Conservation (phyloP, 2,113 vertebrate species). For the Garra rufa region DNA sequence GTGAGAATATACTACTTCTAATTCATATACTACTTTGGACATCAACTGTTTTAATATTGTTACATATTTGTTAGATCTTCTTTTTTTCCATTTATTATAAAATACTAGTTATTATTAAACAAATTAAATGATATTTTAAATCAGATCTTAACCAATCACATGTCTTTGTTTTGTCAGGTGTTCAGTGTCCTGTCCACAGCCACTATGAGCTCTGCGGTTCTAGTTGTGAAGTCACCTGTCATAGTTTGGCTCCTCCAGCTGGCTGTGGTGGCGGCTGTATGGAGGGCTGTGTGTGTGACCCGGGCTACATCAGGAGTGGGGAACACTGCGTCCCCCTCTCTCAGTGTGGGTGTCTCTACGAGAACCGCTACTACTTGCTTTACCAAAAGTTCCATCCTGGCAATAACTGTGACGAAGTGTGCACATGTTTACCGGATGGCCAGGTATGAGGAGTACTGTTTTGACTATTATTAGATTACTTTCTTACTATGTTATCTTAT, state of each 20-base stretch:
- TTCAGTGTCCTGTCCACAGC: conserved; percentile 71
- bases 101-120: too few species aligned
- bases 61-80: too few species aligned
- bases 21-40: too few species aligned
- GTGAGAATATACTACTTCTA: too few species aligned
- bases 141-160: background rate
- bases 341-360: conserved; percentile 72
- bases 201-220: conserved; percentile 75
- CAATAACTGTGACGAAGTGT: conserved; percentile 71
- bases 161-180: conserved; percentile 57
- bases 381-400: conserved; percentile 69
- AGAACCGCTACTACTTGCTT: conserved; percentile 64
- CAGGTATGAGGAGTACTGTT: conserved; percentile 55
- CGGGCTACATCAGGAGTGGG: conserved; percentile 72
- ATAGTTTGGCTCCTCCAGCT: conserved; percentile 58
- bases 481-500: too few species aligned
- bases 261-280: conserved; percentile 65
- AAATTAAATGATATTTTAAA: background rate
- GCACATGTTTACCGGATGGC: conserved; percentile 68
- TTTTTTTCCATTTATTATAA: too few species aligned
- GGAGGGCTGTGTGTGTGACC: conserved; percentile 75
- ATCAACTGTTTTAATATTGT: too few species aligned
- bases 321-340: conserved; percentile 63
- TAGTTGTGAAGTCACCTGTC: conserved; percentile 71
- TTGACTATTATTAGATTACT: background rate